phyloP scores from a whole-genome alignment of 1,140 invertebrate genomes.

The Aricia agestis region DNA sequence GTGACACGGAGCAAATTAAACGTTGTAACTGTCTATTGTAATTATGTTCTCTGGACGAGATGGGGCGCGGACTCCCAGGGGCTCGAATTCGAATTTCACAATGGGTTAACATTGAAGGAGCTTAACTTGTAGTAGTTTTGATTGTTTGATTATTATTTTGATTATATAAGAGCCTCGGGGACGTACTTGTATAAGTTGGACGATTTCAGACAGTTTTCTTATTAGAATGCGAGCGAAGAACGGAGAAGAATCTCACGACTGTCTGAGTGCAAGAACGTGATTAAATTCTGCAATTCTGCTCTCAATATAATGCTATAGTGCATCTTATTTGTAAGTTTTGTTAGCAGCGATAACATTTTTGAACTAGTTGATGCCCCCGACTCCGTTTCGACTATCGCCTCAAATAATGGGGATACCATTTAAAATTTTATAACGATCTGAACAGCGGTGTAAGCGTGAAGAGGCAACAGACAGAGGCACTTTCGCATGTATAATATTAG shows the following conservation, averaged over 20 bases:
- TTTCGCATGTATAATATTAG: no score
- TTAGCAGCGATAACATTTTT: no score
- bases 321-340: no score
- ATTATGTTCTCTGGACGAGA: slow-evolving; percentile 9
- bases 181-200: background rate
- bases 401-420: no score
- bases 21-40: background rate
- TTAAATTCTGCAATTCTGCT: background rate
- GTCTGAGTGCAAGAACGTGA: background rate
- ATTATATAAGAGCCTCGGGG: background rate
- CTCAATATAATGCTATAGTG: background rate
- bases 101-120: slow-evolving; percentile 9
- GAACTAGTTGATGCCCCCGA: no score
- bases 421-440: no score
- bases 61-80: background rate
- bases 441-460: no score
- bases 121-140: slow-evolving; percentile 8
- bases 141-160: slow-evolving; percentile 6
- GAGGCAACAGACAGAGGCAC: no score
- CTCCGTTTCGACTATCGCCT: no score
- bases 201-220: background rate
- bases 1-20: slow-evolving; percentile 18
- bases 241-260: background rate
- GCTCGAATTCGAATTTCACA: slow-evolving; percentile 11
- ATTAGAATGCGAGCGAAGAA: background rate